Evolutionary conservation across 2,113 vertebrate species (phyloP).

Genomic region (western clawed frog (Xenopus tropicalis)): DNA sequence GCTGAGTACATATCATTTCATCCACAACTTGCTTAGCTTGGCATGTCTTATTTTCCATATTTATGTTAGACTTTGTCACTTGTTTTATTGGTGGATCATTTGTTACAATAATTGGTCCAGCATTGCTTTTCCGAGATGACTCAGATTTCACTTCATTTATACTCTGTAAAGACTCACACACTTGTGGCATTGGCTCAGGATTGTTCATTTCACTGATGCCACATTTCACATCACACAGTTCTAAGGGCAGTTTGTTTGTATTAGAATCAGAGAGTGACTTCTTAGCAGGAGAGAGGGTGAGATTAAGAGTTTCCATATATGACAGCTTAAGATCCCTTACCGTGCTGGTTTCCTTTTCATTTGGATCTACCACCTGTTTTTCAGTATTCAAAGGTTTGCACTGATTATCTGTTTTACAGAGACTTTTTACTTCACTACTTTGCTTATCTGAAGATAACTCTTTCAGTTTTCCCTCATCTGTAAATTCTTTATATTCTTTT

Average conservation of each 20-base stretch:
- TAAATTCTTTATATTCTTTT: constrained; percentile 31
- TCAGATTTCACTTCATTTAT: constrained; percentile 33
- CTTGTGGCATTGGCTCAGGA: constrained; percentile 20
- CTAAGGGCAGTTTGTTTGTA: too few relatives aligned
- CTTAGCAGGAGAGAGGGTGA: constrained; percentile 92
- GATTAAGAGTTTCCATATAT: constrained; percentile 95
- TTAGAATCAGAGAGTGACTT: constrained; percentile 49
- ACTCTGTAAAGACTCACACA: constrained; percentile 21
- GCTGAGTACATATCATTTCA: not conserved
- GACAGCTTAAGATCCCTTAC: constrained; percentile 76
- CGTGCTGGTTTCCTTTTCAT: constrained; percentile 50
- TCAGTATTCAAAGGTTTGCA: not conserved
- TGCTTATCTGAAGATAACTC: constrained; percentile 19
- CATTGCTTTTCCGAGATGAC: constrained; percentile 26
- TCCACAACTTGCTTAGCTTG: not conserved
- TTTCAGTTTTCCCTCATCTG: constrained; percentile 52
- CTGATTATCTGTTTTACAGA: too few relatives aligned
- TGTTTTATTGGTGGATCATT: not conserved
- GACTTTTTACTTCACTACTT: constrained; percentile 51
- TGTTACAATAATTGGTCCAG: not conserved
- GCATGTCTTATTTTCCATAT: not conserved
- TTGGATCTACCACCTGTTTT: constrained; percentile 47
- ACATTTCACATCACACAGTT: not conserved
- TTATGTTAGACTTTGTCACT: not conserved
- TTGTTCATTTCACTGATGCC: not conserved